Conservation (phyloP, 2,888 invertebrate species). For the Altica lythri region DNA sequence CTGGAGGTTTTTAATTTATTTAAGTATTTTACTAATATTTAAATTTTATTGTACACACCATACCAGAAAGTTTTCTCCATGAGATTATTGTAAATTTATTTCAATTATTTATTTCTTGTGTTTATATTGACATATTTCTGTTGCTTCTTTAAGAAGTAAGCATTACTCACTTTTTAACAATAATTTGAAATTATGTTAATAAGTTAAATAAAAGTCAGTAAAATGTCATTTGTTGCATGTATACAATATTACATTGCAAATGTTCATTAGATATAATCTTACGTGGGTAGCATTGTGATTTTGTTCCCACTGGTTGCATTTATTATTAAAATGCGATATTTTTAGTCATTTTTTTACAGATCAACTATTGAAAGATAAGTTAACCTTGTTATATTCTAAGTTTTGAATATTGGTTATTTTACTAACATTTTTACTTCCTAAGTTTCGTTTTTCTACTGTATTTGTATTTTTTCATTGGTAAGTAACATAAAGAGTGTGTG, state of each 20-base stretch:
- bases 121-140: conserved; percentile 6
- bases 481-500: conserved; percentile 15
- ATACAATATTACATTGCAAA: no score
- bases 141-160: conserved; percentile 15
- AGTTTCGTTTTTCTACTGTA: conserved; percentile 28
- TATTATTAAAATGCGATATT: conserved; percentile 40
- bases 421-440: conserved; percentile 39
- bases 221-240: no score
- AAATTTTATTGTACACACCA: neutral
- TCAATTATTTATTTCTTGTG: conserved; percentile 10
- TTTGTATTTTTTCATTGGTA: conserved; percentile 30
- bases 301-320: conserved; percentile 34
- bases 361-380: conserved; percentile 26
- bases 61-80: neutral
- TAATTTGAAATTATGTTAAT: conserved; percentile 6
- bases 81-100: conserved; percentile 20
- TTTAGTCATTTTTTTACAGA: conserved; percentile 27
- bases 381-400: conserved; percentile 39
- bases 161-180: conserved; percentile 9
- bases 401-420: conserved; percentile 43
- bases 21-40: no score
- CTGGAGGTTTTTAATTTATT: no score
- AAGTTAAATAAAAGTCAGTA: neutral
- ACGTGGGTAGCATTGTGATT: no score
- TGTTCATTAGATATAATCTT: no score